phyloP scores from a whole-genome alignment of 92 coral and sea anemone genomes.

The Epizoanthus stellaris region DNA sequence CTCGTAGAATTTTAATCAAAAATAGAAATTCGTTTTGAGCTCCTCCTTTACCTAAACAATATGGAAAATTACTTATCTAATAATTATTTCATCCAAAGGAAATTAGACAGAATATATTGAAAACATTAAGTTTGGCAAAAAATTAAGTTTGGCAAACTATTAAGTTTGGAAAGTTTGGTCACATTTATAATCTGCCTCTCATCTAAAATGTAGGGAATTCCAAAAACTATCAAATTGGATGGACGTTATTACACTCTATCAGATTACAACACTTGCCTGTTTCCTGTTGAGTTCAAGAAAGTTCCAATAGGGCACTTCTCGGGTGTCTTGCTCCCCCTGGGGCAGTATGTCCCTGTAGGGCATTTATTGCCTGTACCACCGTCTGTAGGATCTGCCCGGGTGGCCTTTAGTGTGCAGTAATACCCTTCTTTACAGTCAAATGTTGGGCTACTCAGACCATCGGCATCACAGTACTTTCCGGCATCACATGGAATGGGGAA shows the following conservation, averaged over 20 bases:
- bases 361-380: constrained; percentile 85
- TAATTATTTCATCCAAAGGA: too few relatives aligned
- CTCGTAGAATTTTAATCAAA: too few relatives aligned
- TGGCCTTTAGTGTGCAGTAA: constrained; percentile 77
- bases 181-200: too few relatives aligned
- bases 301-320: constrained; percentile 84
- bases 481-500: constrained; percentile 82
- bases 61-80: too few relatives aligned
- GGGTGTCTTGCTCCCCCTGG: constrained; percentile 85
- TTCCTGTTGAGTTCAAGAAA: constrained; percentile 90
- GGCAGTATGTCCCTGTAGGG: constrained; percentile 89
- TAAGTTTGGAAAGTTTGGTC: too few relatives aligned
- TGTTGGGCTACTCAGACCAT: constrained; percentile 76
- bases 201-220: too few relatives aligned
- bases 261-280: constrained; percentile 62
- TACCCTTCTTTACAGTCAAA: constrained; percentile 93
- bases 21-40: too few relatives aligned
- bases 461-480: constrained; percentile 79
- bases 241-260: neutral
- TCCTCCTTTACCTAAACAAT: too few relatives aligned
- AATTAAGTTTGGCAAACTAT: too few relatives aligned
- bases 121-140: too few relatives aligned
- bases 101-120: too few relatives aligned
- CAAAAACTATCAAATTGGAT: too few relatives aligned
- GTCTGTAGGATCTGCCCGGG: constrained; percentile 74